Evolutionary conservation across 2,797 vertebrate genomes (phyloP), one percentile per base, ranked within the genome.

Genomic region (Tokudaia tokunoshimensis): DNA sequence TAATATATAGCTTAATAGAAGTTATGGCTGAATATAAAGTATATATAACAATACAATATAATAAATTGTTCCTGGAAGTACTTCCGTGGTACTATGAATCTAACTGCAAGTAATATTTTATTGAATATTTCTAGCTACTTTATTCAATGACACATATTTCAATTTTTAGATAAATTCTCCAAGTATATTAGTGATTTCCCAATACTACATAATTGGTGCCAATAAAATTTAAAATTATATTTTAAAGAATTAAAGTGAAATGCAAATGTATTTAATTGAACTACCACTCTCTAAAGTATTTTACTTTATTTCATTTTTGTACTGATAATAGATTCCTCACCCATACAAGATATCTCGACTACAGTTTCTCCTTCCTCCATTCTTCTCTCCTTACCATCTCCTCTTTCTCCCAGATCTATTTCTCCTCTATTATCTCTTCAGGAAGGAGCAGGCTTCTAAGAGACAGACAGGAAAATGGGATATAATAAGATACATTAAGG

Each of bases 151-250:
- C 20, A n/a, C 50, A 19, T 41, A 3, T 57, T 80, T 70, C 59
- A 80, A 47, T 52, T 78, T 65, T 61, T 47, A 55, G 22, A 81
- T 61, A 89, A 75, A 57, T 63, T 81, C n/a, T 67, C 41, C 34
- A 80, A 31, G 13, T 65, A 37, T 74, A 31, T 14, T 63, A 81
- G 61, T 20, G 31, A 80, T 90, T 94, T 92, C 13, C 55, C 72
- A 86, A 70, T 47, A 88, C 65, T 26, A 61, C 9, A 78, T 47
- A 85, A 89, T 50, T 65, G 57, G 31, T 22, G 37, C 3, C 41
- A 61, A 78, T 10, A 31, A 82, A 95, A 92, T 34, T 90, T 6
- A 86, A 90, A 90, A 90, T 55, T 86, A 34, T 8, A 90, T 59
- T 75, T 65, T 57, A 86, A 41, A 92, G n/a, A 55, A 76, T 47